A percentile compares a stretch with the other conserved stretches of the same genome.
Evolutionary conservation across 2,888 invertebrate species (phyloP).

Genomic region (Morinoia aosen): DNA sequence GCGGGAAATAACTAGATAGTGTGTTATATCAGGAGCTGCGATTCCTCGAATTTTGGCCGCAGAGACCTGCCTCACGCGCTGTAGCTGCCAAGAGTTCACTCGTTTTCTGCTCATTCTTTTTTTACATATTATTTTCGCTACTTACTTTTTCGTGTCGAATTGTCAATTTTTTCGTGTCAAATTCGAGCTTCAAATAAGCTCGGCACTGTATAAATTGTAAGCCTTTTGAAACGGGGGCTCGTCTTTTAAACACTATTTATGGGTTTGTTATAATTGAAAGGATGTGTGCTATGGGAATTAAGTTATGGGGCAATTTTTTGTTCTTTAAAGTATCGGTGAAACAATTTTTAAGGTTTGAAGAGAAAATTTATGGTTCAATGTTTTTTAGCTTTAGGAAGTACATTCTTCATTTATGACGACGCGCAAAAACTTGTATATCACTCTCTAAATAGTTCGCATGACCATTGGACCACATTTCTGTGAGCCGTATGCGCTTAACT

Average conservation of each 20-base stretch:
- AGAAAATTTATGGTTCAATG: neutral
- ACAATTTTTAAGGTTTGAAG: neutral
- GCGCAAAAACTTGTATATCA: neutral
- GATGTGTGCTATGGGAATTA: neutral
- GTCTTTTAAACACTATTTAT: neutral
- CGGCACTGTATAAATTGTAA: neutral
- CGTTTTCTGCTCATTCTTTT: neutral
- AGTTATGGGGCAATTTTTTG: neutral
- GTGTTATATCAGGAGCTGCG: neutral
- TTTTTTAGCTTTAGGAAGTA: neutral
- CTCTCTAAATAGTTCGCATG: neutral
- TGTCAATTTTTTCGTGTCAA: too few relatives aligned
- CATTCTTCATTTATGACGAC: neutral
- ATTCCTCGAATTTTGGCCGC: neutral
- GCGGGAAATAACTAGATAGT: neutral
- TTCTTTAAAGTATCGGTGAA: neutral
- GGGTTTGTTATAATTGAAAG: neutral
- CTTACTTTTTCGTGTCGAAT: neutral
- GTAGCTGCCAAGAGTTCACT: neutral
- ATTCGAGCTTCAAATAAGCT: neutral
- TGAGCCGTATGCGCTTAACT: neutral
- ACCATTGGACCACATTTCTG: neutral
- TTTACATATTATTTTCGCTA: neutral
- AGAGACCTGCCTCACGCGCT: neutral
- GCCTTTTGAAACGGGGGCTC: too few relatives aligned